Evolutionary conservation across 2,888 invertebrate species (phyloP).

Genomic region (Frankliniella fusca): DNA sequence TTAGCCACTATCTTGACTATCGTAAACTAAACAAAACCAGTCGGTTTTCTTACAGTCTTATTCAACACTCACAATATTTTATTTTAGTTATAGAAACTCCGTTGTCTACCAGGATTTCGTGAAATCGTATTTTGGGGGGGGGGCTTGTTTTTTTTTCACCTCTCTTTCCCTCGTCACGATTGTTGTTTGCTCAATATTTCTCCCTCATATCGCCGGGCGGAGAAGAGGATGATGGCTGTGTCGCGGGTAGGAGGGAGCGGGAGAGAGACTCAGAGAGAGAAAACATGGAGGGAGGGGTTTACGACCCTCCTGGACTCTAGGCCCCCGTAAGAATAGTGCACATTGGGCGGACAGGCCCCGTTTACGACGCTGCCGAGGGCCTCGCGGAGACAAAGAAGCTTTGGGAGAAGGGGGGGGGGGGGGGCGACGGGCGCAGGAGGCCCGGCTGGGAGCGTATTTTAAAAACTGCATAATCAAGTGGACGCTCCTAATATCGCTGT

Average conservation of each 20-base stretch:
- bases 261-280: not conserved
- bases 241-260: not conserved
- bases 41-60: too few species aligned
- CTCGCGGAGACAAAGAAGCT: not conserved
- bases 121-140: too few species aligned
- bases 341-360: conserved; percentile 10
- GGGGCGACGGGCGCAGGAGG: not conserved
- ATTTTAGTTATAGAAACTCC: too few species aligned
- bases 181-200: not conserved
- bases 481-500: too few species aligned
- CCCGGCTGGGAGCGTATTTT: too few species aligned
- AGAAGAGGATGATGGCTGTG: not conserved
- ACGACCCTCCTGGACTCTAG: conserved; percentile 10
- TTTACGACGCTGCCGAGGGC: not conserved
- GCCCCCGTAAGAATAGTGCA: conserved; percentile 17
- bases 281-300: conserved; percentile 7
- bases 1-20: too few species aligned
- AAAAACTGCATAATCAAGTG: too few species aligned
- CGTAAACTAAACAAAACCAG: too few species aligned
- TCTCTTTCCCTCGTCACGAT: not conserved
- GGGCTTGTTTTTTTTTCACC: too few species aligned
- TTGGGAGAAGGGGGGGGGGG: not conserved
- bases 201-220: not conserved
- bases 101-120: too few species aligned
- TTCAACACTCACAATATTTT: too few species aligned